Evolutionary conservation across 2,113 vertebrate genomes (phyloP).

Genomic region (Zonotrichia leucophrys): DNA sequence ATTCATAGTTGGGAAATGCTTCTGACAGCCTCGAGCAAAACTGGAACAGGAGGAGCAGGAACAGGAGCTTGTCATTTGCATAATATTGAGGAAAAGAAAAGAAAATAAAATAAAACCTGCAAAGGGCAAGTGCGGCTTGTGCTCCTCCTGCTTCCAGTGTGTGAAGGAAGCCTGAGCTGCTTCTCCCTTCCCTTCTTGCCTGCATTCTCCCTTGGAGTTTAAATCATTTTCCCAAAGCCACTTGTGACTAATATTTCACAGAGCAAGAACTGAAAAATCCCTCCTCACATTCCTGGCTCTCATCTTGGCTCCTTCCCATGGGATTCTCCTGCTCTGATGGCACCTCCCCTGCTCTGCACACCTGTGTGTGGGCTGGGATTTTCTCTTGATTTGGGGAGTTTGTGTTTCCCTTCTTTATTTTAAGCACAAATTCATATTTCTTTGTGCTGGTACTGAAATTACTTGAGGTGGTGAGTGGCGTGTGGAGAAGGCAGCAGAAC

Average conservation of each 20-base stretch:
- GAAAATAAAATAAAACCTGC: not conserved
- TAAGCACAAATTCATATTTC: not conserved
- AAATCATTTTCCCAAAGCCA: not conserved
- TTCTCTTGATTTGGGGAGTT: not conserved
- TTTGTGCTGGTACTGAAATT: not conserved
- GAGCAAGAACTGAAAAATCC: not conserved
- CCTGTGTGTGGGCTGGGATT: not conserved
- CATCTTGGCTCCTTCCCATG: not conserved
- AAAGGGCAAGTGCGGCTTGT: not conserved
- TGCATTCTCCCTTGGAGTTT: not conserved
- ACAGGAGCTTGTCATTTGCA: not conserved
- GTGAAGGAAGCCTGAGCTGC: not conserved
- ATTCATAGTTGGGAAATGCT: not conserved
- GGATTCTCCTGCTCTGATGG: not conserved
- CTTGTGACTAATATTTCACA: not conserved
- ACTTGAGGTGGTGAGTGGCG: accelerated
- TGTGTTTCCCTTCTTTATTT: not conserved
- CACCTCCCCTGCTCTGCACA: not conserved
- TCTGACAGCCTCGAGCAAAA: not conserved
- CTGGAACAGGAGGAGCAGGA: not conserved
- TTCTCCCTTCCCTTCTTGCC: not conserved
- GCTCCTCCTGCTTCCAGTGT: not conserved
- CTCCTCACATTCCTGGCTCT: not conserved
- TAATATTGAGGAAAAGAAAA: not conserved
- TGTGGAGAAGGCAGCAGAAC: not conserved